Evolutionary conservation across 1,140 invertebrate genomes (phyloP).

Genomic region (Nylanderia fulva): DNA sequence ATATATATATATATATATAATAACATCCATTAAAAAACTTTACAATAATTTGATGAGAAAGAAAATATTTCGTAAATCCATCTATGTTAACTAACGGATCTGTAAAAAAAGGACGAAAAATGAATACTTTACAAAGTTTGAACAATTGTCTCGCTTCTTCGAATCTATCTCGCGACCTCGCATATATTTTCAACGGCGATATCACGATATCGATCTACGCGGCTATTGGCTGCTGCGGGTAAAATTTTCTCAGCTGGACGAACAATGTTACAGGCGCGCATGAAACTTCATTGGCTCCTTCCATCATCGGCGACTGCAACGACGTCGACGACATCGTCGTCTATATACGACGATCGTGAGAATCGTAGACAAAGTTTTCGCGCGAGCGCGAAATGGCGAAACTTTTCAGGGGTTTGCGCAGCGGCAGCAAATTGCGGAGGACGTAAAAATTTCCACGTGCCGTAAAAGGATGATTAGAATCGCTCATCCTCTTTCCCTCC

Average conservation of each 20-base stretch:
- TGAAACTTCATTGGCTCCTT: constrained; percentile 13
- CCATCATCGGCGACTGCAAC: neutral
- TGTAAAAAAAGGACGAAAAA: constrained; percentile 17
- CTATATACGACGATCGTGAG: neutral
- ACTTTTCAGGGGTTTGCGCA: neutral
- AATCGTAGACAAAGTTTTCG: constrained; percentile 4
- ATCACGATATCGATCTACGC: constrained; percentile 37
- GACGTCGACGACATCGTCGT: neutral
- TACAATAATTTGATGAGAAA: neutral
- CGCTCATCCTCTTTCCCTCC: neutral
- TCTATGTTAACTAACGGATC: neutral
- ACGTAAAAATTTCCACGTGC: constrained; percentile 11
- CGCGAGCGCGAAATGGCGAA: neutral
- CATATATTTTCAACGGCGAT: constrained; percentile 40
- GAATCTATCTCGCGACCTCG: constrained; percentile 23
- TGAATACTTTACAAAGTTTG: constrained; percentile 46
- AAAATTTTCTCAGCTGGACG: constrained; percentile 21
- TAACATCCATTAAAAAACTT: neutral
- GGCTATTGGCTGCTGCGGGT: neutral
- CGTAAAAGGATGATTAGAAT: constrained; percentile 50
- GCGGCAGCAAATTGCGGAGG: constrained; percentile 9
- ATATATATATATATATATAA: neutral
- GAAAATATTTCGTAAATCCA: neutral
- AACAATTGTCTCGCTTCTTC: too few species aligned
- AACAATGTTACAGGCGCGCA: neutral